phyloP scores from a whole-genome alignment of 2,113 vertebrate species.

The Manacus vitellinus region DNA sequence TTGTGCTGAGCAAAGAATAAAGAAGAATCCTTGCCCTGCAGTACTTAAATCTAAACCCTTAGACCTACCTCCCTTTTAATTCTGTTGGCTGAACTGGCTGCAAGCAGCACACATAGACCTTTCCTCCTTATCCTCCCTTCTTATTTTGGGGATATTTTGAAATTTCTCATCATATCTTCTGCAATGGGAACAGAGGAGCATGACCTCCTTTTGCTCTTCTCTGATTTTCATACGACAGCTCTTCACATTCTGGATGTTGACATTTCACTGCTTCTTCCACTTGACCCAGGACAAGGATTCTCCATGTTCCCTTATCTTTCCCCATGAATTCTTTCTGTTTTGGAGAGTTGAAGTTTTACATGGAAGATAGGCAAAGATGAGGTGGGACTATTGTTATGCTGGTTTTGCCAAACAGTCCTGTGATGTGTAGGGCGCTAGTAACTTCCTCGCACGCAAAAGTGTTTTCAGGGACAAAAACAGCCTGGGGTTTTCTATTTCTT shows the following conservation, averaged over 20 bases:
- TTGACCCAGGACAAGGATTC: background rate
- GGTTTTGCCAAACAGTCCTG: background rate
- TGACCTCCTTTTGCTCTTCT: background rate
- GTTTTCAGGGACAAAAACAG: background rate
- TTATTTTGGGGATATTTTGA: background rate
- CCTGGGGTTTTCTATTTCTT: background rate
- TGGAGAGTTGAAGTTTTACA: background rate
- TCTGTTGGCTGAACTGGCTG: background rate
- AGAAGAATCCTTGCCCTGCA: background rate
- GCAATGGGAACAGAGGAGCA: background rate
- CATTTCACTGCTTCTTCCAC: background rate
- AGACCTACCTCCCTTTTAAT: background rate
- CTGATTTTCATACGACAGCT: background rate
- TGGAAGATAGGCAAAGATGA: background rate
- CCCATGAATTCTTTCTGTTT: background rate
- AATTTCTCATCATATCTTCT: background rate
- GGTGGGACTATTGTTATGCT: background rate
- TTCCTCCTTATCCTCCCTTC: background rate
- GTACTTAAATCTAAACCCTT: background rate
- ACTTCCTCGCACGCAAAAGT: background rate
- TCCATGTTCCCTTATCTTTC: background rate
- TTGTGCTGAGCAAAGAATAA: background rate
- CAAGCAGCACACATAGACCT: background rate
- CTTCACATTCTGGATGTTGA: background rate
- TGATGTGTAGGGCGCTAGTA: background rate